Evolutionary conservation across 2,888 invertebrate species (phyloP).

Genomic region (Chaetoderma sp.): DNA sequence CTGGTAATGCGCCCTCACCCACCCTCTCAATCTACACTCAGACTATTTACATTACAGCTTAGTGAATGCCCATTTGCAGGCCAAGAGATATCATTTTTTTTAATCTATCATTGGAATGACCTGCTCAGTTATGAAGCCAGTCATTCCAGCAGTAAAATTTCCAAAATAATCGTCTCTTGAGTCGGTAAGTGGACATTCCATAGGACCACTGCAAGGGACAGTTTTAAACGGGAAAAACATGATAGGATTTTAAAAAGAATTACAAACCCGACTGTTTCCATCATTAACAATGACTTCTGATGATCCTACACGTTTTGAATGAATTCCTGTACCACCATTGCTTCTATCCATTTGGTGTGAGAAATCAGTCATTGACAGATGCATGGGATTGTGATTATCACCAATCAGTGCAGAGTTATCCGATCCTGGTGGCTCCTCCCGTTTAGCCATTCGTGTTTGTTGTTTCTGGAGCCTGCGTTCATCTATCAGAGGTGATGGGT

Average conservation of each 20-base stretch:
- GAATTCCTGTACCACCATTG: background rate
- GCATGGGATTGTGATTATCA: background rate
- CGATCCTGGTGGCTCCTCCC: slow-evolving; percentile 55
- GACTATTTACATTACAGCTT: too few species aligned
- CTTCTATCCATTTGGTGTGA: too few species aligned
- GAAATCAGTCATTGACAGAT: background rate
- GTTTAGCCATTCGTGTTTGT: slow-evolving; percentile 25
- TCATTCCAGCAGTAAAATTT: too few species aligned
- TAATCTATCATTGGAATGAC: background rate
- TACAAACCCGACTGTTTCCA: slow-evolving; percentile 40
- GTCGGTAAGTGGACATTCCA: too few species aligned
- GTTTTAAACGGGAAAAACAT: too few species aligned
- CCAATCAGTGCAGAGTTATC: slow-evolving; percentile 44
- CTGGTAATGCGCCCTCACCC: too few species aligned
- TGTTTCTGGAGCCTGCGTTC: slow-evolving; percentile 50
- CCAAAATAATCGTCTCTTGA: too few species aligned
- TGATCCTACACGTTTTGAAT: slow-evolving; percentile 9
- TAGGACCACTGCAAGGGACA: too few species aligned
- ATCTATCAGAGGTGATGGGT: slow-evolving; percentile 66
- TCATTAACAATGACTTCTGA: slow-evolving; percentile 36
- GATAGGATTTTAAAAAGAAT: background rate
- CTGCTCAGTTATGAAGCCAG: background rate
- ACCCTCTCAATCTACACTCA: too few species aligned
- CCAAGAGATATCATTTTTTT: background rate
- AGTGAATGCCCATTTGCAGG: slow-evolving; percentile 5